Conservation (phyloP, 2,113 vertebrate genomes). For the Festucalex cinctus region DNA sequence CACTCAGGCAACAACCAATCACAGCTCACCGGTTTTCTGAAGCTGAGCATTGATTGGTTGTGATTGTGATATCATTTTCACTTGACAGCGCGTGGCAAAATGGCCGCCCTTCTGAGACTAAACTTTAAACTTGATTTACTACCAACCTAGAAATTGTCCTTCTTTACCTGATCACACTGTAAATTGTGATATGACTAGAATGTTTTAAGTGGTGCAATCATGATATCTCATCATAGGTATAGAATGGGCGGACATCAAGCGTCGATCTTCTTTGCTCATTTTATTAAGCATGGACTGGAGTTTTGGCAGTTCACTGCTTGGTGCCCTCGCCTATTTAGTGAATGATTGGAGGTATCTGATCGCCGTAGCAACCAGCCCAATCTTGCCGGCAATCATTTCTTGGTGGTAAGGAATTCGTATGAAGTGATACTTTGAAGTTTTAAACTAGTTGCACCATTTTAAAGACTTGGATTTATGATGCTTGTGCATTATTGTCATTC, state of each 20-base stretch:
- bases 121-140: not conserved
- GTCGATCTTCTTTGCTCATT: conserved; percentile 44
- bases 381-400: conserved; percentile 45
- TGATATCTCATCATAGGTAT: conserved; percentile 33
- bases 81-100: too few relatives aligned
- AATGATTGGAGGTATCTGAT: conserved; percentile 63
- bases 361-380: conserved; percentile 29
- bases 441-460: not conserved
- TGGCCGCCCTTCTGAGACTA: too few relatives aligned
- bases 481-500: too few relatives aligned
- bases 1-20: too few relatives aligned
- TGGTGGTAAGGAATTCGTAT: conserved; percentile 56
- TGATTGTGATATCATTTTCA: too few relatives aligned
- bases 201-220: not conserved
- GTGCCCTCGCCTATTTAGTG: conserved; percentile 55
- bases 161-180: not conserved
- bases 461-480: not conserved
- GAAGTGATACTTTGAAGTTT: not conserved
- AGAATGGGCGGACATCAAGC: conserved; percentile 68
- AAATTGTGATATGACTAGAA: not conserved
- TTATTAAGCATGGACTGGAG: conserved; percentile 64
- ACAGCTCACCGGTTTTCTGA: too few relatives aligned
- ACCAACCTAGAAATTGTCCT: not conserved
- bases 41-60: too few relatives aligned
- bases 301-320: conserved; percentile 25